Base-by-base conservation (phyloP, 1,140 invertebrate genomes). In the Mactra quadrangularis region DNA sequence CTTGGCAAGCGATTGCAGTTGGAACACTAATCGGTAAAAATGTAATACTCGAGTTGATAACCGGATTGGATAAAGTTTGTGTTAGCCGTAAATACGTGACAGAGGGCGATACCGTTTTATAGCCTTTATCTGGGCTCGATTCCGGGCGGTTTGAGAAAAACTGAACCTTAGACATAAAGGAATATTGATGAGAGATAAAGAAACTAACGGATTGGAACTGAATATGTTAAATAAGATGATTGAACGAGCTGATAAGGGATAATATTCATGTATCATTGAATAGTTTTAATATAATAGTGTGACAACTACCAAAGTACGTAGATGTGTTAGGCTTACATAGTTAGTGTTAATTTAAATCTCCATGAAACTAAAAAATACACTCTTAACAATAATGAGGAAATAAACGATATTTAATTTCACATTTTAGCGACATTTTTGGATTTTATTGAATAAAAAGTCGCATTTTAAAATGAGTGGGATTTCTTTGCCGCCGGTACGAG, bases 391-490 rank as follows among this genome's bases (percentile, higher is more conserved):
- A n/a, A n/a, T n/a, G n/a, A n/a, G 33, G n/a, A 31, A 13, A 3
- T 31, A 29, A 13, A 64, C 33, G 27, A 31, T n/a, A 64, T 29
- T n/a, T n/a, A 33, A 13, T 3, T 13, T 64, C 0, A 13, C 19
- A 31, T 17, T 64, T 64, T 33, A 9, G 27, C 25, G 41, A 17
- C 15, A 70, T 27, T n/a, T 6, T 11, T 17, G 35, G 19, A 50
- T 25, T 25, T 27, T 22, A 27, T 29, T 27, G 4, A 35, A 29
- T 31, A 35, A n/a, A n/a, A n/a, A n/a, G n/a, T n/a, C n/a, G n/a
- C n/a, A 0, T 22, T 72, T 17, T 31, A 47, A 19, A 60, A 86
- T 86, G 85, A 86, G 78, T 45, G 85, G 85, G 13, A 29, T 86
- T 17, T 82, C 83, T 17, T 66, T 86, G 0, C 85, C 85, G 47